Percentiles rank a stretch among this genome's conserved stretches.
phyloP scores from a whole-genome alignment of 2,797 vertebrate genomes.

The Agapornis canus region DNA sequence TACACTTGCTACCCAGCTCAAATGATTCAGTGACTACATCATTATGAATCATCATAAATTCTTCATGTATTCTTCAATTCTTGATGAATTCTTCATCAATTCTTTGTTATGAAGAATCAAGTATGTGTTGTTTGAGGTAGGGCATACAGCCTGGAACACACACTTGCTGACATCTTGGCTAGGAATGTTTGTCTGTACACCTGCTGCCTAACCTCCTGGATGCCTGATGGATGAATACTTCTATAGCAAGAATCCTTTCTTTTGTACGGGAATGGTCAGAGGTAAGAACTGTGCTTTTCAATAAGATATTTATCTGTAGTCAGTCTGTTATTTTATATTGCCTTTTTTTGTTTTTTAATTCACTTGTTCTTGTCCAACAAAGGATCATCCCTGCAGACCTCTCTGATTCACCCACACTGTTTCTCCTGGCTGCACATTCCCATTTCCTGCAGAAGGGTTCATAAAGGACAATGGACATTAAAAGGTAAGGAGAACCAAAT shows the following conservation, averaged over 20 bases:
- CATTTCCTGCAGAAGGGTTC: not conserved
- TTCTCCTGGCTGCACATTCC: not conserved
- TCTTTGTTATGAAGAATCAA: not conserved
- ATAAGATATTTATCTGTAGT: not conserved
- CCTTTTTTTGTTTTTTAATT: not conserved
- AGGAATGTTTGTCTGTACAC: not conserved
- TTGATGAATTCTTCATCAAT: not conserved
- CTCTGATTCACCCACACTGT: not conserved
- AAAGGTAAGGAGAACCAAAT: not conserved
- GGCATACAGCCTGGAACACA: not conserved
- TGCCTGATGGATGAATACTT: not conserved
- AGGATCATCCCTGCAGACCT: not conserved
- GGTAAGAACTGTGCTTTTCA: slow-evolving; percentile 2
- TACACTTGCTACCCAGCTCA: not conserved
- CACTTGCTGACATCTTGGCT: not conserved
- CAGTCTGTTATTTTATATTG: not conserved
- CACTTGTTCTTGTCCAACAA: not conserved
- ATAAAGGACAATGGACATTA: not conserved
- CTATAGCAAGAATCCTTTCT: not conserved
- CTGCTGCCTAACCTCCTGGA: not conserved
- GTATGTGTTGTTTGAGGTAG: not conserved
- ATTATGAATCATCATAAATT: not conserved
- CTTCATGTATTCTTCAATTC: not conserved
- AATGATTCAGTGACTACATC: not conserved
- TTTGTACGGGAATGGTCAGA: not conserved